phyloP scores from a whole-genome alignment of 2,113 vertebrate genomes.

The Aspiorhynchus laticeps region DNA sequence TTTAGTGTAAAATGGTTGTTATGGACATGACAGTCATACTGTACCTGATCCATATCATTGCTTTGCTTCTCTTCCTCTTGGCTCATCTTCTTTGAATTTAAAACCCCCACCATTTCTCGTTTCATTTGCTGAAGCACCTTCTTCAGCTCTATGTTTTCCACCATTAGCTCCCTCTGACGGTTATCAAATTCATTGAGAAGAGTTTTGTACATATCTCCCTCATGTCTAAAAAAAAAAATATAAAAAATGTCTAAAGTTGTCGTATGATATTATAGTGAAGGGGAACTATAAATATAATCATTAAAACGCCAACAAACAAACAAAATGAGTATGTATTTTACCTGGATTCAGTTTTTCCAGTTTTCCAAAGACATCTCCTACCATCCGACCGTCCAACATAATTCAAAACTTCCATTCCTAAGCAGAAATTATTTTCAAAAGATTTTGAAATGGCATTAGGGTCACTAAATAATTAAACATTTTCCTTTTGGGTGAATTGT shows the following conservation, averaged over 20 bases:
- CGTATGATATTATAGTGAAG: neutral
- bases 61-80: slow-evolving; percentile 77
- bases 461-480: neutral
- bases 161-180: slow-evolving; percentile 86
- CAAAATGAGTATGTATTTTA: slow-evolving; percentile 53
- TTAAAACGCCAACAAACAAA: neutral
- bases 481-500: neutral
- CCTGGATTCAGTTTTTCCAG: slow-evolving; percentile 90
- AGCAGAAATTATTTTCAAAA: neutral
- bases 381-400: slow-evolving; percentile 91
- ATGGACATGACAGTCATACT: slow-evolving; percentile 53
- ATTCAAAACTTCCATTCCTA: slow-evolving; percentile 94
- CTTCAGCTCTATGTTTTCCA: slow-evolving; percentile 93
- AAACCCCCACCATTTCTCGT: slow-evolving; percentile 90
- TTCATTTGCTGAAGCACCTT: slow-evolving; percentile 97
- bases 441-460: neutral
- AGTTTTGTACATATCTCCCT: slow-evolving; percentile 92
- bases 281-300: neutral
- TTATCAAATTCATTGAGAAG: slow-evolving; percentile 89
- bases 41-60: slow-evolving; percentile 75
- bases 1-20: neutral
- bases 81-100: slow-evolving; percentile 81
- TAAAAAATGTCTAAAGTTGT: neutral
- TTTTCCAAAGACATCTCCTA: slow-evolving; percentile 92
- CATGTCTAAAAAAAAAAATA: slow-evolving; percentile 79